Percentiles rank a stretch among this genome's conserved stretches.
Conservation (phyloP, 2,797 vertebrate genomes). For the Channa striata region DNA sequence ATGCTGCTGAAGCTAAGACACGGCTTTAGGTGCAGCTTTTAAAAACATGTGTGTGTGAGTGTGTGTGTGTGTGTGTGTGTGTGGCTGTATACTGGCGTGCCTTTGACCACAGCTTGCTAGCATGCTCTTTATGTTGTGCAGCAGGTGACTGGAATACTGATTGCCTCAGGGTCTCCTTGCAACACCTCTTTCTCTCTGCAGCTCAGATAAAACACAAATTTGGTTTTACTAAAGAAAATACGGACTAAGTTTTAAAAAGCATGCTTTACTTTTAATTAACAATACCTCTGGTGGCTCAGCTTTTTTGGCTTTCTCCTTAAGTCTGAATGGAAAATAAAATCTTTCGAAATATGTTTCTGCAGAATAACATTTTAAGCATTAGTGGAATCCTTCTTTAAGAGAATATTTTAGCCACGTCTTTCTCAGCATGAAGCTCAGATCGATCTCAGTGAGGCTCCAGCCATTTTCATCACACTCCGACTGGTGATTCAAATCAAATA, state of each 20-base stretch:
- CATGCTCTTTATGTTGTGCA: constrained; percentile 69
- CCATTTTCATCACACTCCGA: constrained; percentile 62
- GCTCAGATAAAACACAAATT: constrained; percentile 32
- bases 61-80: constrained; percentile 26
- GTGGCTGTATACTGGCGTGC: constrained; percentile 40
- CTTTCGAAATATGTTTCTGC: background rate
- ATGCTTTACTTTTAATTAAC: background rate
- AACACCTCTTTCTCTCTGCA: constrained; percentile 33
- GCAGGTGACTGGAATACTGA: constrained; percentile 82
- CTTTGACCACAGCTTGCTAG: constrained; percentile 66
- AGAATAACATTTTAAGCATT: background rate
- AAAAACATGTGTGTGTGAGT: constrained; percentile 48
- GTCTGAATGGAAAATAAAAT: constrained; percentile 7
- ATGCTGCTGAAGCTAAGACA: constrained; percentile 47
- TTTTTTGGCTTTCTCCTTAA: background rate
- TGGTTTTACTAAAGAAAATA: constrained; percentile 13
- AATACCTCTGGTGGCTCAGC: background rate
- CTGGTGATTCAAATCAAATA: constrained; percentile 63
- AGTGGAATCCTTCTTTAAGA: constrained; percentile 21
- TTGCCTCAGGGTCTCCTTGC: constrained; percentile 57
- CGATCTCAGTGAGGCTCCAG: constrained; percentile 57
- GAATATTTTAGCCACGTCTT: constrained; percentile 18
- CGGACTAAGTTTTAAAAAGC: too few species aligned
- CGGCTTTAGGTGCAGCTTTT: constrained; percentile 75
- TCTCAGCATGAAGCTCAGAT: constrained; percentile 52